Base-by-base conservation (phyloP, 2,113 vertebrate genomes). In the Otus sunia region DNA sequence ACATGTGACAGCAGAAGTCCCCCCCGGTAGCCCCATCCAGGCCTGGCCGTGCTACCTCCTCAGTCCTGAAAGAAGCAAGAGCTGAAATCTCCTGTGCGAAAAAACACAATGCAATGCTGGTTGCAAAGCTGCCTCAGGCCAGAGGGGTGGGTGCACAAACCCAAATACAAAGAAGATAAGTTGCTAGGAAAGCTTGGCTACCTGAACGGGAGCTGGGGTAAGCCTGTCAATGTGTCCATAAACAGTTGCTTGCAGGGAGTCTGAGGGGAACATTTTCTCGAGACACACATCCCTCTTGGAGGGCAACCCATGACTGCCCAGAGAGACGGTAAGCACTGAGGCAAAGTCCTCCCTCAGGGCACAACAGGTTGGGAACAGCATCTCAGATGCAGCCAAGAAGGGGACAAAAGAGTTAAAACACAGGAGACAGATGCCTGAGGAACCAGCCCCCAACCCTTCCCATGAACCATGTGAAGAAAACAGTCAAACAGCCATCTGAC, bases 381-480 rank as follows among this genome's bases (percentile, higher is more conserved):
- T 20, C 60, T 81, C n/a, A 39, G 45, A 77, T 47, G 21, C 45
- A 84, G 59, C 34, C 52, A 36, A 68, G 75, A 82, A 88, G 9
- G 47, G 41, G 78, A 45, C 15, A 78, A 71, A 88, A 63, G 71
- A 37, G 52, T 90, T 96, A 86, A 91, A 85, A 85, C 6, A 49
- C 6, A 53, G 37, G 27, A 55, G 25, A 90, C 2, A 47, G n/a
- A 68, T 34, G 53, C 53, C 29, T 12, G 39, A 86, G 21, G 63
- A 86, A 83, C 2, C 0, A 3, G 45, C n/a, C 41, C 23, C 12
- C 55, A 95, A 16, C 30, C 43, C 49, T 69, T 55, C 56, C 74
- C 56, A 78, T 56, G 23, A 92, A 58, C 73, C 47, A 67, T 6
- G 15, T 15, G 47, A 37, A 4, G 18, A 63, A 77, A 84, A 59